Base-by-base conservation (phyloP, 2,888 invertebrate species). In the Camponotus fellah region DNA sequence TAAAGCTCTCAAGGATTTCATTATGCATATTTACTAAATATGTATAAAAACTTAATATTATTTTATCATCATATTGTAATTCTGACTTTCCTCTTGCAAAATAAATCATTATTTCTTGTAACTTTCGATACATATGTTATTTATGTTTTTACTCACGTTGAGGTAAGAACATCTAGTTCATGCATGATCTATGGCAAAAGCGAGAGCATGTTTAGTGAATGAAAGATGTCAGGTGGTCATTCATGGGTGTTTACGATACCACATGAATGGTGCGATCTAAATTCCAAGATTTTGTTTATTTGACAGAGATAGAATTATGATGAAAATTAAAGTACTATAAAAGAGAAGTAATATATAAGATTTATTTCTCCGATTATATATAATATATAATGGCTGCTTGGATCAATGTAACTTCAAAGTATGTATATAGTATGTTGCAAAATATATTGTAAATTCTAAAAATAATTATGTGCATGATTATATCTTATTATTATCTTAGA, bases 301-400 rank as follows among this genome's bases (percentile, higher is more conserved):
- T 32, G 4, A 26, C 26, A 60, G 32, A 72, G 2, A 32, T 17
- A 26, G 17, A 74, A 14, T 3, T 75, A 64, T 49, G 46, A 49
- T 12, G 5, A 75, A 26, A 8, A 49, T n/a, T 26, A 34, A 66
- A 17, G 37, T 26, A 21, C 34, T n/a, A 34, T 49, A 3, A 53
- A n/a, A 62, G 40, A 37, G 37, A 34, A 64, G 6, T 49, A 64
- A 26, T 46, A 17, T 14, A 49, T 49, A 65, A 49, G 34, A 76
- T 17, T 65, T 17, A 34, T 56, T 37, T 71, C 26, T 12, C 56
- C 1, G 3, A 32, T 58, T 37, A 43, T 26, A 26, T 26, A 26
- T 46, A 17, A 84, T 84, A 26, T 26, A 26, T 46, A 17, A 84
- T 84, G 84, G 62, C 69, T 72, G n/a, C 72, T 37, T 84, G 84